phyloP scores from a whole-genome alignment of 2,888 invertebrate genomes.

The Julus scandinavius region DNA sequence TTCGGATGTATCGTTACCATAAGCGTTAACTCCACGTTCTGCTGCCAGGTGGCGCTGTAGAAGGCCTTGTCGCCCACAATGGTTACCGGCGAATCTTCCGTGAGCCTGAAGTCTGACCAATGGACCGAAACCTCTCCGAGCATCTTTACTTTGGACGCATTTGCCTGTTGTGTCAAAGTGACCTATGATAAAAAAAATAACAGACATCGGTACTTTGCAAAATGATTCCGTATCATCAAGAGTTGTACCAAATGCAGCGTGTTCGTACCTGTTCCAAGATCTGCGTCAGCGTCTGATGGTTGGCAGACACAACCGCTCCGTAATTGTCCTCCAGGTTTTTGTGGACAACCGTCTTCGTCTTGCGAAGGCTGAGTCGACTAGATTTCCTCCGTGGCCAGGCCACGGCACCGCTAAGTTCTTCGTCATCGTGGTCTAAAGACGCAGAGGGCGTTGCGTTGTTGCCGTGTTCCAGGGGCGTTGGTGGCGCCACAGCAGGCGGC shows the following conservation, averaged over 20 bases:
- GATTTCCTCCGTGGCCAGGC: conserved; percentile 52
- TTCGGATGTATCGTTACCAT: conserved; percentile 47
- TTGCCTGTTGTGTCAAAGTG: conserved; percentile 66
- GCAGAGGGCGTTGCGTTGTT: conserved; percentile 69
- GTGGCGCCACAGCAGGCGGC: conserved; percentile 54
- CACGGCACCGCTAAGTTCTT: conserved; percentile 2
- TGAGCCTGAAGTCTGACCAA: conserved; percentile 77
- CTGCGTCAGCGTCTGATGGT: conserved; percentile 89
- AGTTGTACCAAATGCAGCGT: neutral
- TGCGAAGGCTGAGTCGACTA: conserved; percentile 76
- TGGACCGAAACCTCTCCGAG: conserved; percentile 78
- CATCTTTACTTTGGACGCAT: conserved; percentile 76
- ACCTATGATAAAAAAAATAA: conserved; percentile 37
- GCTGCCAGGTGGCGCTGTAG: conserved; percentile 80
- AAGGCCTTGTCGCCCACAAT: conserved; percentile 78
- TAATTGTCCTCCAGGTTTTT: conserved; percentile 89
- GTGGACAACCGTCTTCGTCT: conserved; percentile 84
- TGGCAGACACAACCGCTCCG: conserved; percentile 87
- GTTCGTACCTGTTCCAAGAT: conserved; percentile 82
- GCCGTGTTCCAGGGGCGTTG: conserved; percentile 37
- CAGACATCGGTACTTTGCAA: neutral
- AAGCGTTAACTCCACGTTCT: conserved; percentile 60
- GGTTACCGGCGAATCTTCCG: conserved; percentile 69
- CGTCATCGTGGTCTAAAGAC: conserved; percentile 35
- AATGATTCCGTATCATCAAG: neutral